A percentile compares a stretch with the other conserved stretches of the same genome.
Evolutionary conservation across 2,888 invertebrate species (phyloP).

Genomic region (Clusia tigrina): DNA sequence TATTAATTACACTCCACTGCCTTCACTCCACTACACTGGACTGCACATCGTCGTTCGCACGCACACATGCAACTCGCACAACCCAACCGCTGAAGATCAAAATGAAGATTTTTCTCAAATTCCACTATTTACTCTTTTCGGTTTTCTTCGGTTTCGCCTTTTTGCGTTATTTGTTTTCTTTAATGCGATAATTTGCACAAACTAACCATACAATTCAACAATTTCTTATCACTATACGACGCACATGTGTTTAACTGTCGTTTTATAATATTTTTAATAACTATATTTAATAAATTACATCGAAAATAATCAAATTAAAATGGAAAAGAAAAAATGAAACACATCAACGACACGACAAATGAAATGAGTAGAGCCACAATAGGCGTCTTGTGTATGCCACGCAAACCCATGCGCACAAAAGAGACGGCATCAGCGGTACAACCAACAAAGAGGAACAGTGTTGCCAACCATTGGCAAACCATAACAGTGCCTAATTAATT

Average conservation of each 20-base stretch:
- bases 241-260: neutral
- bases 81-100: conserved; percentile 13
- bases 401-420: too few species aligned
- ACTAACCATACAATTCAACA: conserved; percentile 20
- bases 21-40: conserved; percentile 30
- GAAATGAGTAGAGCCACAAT: too few species aligned
- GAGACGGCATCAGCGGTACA: too few species aligned
- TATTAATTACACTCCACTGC: conserved; percentile 10
- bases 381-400: too few species aligned
- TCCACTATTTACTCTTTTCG: neutral
- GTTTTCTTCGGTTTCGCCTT: conserved; percentile 4
- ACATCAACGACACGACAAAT: too few species aligned
- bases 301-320: neutral
- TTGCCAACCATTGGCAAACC: too few species aligned
- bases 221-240: neutral
- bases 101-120: conserved; percentile 22
- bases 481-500: too few species aligned
- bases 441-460: too few species aligned
- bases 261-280: neutral
- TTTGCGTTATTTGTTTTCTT: conserved; percentile 3
- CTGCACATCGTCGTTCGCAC: conserved; percentile 34
- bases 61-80: conserved; percentile 31
- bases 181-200: conserved; percentile 17
- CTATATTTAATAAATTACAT: neutral
- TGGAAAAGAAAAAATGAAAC: neutral